phyloP scores from a whole-genome alignment of 2,797 vertebrate genomes.

The Pipistrellus kuhlii region DNA sequence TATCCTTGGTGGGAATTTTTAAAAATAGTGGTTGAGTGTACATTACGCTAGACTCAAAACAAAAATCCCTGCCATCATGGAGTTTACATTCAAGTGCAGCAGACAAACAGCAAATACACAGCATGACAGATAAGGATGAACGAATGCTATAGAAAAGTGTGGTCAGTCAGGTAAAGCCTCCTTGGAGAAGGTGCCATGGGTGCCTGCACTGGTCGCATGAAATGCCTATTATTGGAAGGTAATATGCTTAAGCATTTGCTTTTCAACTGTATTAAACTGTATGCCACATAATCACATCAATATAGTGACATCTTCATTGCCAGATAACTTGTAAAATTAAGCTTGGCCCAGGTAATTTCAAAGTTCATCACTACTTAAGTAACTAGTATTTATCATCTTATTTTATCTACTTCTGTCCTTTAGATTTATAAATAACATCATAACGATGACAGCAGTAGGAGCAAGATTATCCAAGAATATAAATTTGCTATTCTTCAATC shows the following conservation, averaged over 20 bases:
- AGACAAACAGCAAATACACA: neutral
- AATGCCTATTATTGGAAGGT: neutral
- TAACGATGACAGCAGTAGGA: neutral
- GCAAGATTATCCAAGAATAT: conserved; percentile 11
- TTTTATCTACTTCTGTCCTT: neutral
- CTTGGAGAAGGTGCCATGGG: neutral
- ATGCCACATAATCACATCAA: neutral
- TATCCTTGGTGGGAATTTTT: neutral
- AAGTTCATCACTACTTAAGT: conserved; percentile 31
- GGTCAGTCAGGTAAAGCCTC: neutral
- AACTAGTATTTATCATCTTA: neutral
- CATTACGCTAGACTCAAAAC: neutral
- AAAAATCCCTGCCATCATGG: neutral
- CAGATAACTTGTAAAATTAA: conserved; percentile 43
- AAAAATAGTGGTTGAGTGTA: neutral
- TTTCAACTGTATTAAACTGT: conserved; percentile 21
- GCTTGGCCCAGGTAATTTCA: conserved; percentile 22
- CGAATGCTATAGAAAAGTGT: neutral
- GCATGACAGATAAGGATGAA: neutral
- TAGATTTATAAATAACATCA: conserved; percentile 9
- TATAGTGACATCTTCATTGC: conserved; percentile 25
- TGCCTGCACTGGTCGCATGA: neutral
- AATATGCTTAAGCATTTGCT: conserved; percentile 10
- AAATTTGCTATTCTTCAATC: conserved; percentile 34
- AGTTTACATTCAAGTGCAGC: conserved; percentile 20